These are phyloP conservation scores for Sicus ferrugineus DNA, from an alignment of 2,888 invertebrate species.

Conservation along the genomic window DNA sequence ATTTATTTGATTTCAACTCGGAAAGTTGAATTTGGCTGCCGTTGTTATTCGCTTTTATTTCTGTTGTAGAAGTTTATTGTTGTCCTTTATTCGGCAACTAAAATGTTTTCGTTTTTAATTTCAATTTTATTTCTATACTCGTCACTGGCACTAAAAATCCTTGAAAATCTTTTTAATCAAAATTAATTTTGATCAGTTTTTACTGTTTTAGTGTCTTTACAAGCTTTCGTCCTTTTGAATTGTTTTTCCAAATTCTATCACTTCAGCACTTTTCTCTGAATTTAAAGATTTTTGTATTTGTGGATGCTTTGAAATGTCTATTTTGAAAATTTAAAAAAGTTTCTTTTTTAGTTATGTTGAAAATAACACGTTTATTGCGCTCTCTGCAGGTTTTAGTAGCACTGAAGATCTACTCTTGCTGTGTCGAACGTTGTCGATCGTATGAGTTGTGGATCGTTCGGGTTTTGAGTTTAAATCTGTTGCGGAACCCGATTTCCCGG, in stretches of 20 bases:
- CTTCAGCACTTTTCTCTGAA: too few relatives aligned
- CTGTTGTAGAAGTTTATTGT: conserved; percentile 33
- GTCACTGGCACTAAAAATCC: too few relatives aligned
- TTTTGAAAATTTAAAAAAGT: conserved; percentile 34
- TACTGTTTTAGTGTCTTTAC: too few relatives aligned
- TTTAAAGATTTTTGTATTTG: not conserved
- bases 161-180: too few relatives aligned
- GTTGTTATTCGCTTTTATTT: too few relatives aligned
- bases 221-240: too few relatives aligned
- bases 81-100: conserved; percentile 42
- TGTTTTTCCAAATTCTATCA: too few relatives aligned
- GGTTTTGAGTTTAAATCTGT: conserved; percentile 63
- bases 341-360: conserved; percentile 48
- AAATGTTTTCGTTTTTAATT: conserved; percentile 19
- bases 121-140: not conserved
- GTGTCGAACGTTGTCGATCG: conserved; percentile 63
- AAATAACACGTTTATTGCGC: conserved; percentile 19
- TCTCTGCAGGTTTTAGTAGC: not conserved
- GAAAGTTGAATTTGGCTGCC: too few relatives aligned
- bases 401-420: conserved; percentile 22
- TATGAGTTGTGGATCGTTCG: conserved; percentile 62
- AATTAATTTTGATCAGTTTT: too few relatives aligned
- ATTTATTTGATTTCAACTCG: too few relatives aligned
- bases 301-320: conserved; percentile 27
- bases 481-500: conserved; percentile 29